Base-by-base conservation (phyloP, 2,797 vertebrate species). In the Paedocypris micromegethes region DNA sequence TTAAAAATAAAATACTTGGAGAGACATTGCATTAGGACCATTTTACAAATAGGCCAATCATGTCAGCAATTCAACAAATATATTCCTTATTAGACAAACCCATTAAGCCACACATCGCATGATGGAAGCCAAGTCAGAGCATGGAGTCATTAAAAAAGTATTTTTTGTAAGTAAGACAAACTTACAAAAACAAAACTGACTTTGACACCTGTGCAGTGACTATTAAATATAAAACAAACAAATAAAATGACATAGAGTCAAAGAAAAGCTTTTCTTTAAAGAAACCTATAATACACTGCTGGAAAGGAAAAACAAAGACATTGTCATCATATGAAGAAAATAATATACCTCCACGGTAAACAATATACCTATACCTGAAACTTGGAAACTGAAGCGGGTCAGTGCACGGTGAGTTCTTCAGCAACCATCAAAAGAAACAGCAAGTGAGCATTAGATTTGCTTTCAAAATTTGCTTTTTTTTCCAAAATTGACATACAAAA, bases 1-100 rank as follows among this genome's bases (percentile, higher is more conserved):
- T 72, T 74, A 72, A 62, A 61, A 72, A 5, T 5, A 68, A 66
- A 68, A 70, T 68, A 69, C 43, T 69, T 57, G 52, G 45, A 65
- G 53, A 52, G 54, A 48, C 44, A 44, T 62, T 67, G 63, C 67
- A 71, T 64, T 64, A 64, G 47, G 57, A 48, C 60, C 51, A 4
- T 68, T 72, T 68, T 58, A 65, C 55, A 64, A 67, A 64, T 66
- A 37, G 42, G 44, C 42, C 40, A 56, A 59, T 44, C 47, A 48
- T 67, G 64, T 58, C 54, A 53, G 58, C 54, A 44, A 53, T 63
- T 58, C 64, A 71, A 42, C 63, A 69, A 70, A 65, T 66, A 50
- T 69, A 60, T 64, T 68, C 23, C 45, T 51, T 69, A 66, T 66
- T 66, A 58, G 49, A 58, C 53, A 23, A 40, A 43, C 55, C 51